Conservation (phyloP, 1,140 invertebrate species). For the Caerostris darwini region DNA sequence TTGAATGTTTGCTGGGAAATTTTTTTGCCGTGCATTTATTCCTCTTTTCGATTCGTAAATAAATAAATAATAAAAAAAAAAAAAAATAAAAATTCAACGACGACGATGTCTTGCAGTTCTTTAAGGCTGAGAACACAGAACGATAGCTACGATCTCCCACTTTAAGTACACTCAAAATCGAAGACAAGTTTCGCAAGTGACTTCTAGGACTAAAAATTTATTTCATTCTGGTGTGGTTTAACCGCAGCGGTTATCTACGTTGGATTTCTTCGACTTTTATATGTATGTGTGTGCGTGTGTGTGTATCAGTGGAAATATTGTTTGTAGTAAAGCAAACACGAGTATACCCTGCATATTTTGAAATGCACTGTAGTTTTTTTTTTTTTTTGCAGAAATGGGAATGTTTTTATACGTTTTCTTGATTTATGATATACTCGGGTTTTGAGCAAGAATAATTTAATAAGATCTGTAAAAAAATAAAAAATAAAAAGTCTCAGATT, state of each 20-base stretch:
- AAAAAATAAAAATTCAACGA: background rate
- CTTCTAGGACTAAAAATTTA: slow-evolving; percentile 66
- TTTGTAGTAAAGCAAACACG: slow-evolving; percentile 66
- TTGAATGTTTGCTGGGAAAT: slow-evolving; percentile 56
- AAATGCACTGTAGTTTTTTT: background rate
- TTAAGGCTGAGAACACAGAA: slow-evolving; percentile 19
- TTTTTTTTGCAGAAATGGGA: background rate
- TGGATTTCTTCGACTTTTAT: background rate
- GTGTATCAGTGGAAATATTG: background rate
- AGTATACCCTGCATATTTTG: background rate
- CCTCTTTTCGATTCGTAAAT: slow-evolving; percentile 60
- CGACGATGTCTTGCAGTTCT: slow-evolving; percentile 10
- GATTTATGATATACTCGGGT: background rate
- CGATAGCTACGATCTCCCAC: slow-evolving; percentile 23
- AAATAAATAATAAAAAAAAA: slow-evolving; percentile 53
- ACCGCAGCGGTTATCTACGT: background rate
- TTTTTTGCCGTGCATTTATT: slow-evolving; percentile 45
- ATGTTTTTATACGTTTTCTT: background rate
- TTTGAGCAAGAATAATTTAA: slow-evolving; percentile 24
- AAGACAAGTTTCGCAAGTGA: slow-evolving; percentile 70
- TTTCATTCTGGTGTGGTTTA: slow-evolving; percentile 42
- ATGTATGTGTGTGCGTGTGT: background rate
- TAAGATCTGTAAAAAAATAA: background rate
- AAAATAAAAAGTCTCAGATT: background rate
- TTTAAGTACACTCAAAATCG: slow-evolving; percentile 70